These are phyloP conservation scores for Yasuhikotakia modesta DNA, from an alignment of 2,797 vertebrate species.

Conservation along the genomic window DNA sequence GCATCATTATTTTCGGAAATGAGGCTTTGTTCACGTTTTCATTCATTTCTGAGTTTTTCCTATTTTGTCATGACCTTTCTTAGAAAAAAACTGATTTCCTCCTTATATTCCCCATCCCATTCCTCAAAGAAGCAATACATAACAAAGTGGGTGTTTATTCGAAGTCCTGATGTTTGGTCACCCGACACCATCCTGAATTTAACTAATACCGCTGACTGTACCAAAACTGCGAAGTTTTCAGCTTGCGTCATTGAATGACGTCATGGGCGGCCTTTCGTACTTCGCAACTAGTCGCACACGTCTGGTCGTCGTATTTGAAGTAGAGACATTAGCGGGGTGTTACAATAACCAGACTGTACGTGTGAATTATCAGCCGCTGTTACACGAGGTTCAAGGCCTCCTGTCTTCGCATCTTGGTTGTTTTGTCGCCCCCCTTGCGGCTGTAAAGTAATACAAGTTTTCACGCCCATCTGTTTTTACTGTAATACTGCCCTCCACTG, in stretches of 20 bases:
- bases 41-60: too few species aligned
- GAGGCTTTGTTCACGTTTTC: too few species aligned
- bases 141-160: slow-evolving; percentile 20
- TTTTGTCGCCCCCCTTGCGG: background rate
- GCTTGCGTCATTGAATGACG: background rate
- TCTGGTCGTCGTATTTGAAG: background rate
- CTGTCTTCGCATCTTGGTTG: background rate
- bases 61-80: slow-evolving; percentile 9
- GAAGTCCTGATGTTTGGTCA: background rate
- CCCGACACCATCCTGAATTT: background rate
- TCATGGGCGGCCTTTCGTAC: slow-evolving; percentile 16
- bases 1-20: too few species aligned
- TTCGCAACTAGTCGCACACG: background rate
- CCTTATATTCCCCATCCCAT: background rate
- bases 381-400: slow-evolving; percentile 2
- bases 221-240: background rate
- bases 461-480: too few species aligned
- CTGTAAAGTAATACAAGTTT: background rate
- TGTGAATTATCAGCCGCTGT: background rate
- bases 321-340: background rate
- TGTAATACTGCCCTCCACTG: too few species aligned
- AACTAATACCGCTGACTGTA: too few species aligned
- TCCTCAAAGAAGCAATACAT: background rate
- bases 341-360: background rate
- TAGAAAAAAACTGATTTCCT: background rate